Percentiles rank a stretch among this genome's conserved stretches.
These are phyloP conservation scores for Drosophila cardini DNA, from an alignment of 1,140 invertebrate genomes.

Conservation along the genomic window DNA sequence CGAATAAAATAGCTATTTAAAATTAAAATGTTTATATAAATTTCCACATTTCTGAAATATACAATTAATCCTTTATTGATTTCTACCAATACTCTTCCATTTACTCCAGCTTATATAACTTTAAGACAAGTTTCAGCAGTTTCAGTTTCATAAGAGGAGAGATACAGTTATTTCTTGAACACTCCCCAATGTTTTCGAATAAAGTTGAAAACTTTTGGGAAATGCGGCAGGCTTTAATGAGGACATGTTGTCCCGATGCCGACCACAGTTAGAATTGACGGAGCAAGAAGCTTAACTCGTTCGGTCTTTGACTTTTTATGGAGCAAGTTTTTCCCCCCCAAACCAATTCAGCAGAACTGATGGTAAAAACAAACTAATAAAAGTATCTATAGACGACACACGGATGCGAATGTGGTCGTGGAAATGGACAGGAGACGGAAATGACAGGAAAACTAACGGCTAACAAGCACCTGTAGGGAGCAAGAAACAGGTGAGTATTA, in stretches of 20 bases:
- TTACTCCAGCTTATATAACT: slow-evolving; percentile 4
- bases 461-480: slow-evolving; percentile 32
- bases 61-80: neutral
- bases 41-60: too few species aligned
- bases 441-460: slow-evolving; percentile 40
- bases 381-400: slow-evolving; percentile 50
- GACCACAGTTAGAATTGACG: slow-evolving; percentile 48
- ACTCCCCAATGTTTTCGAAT: slow-evolving; percentile 34
- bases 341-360: slow-evolving; percentile 34
- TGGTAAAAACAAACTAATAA: slow-evolving; percentile 75
- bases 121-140: neutral
- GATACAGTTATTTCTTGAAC: slow-evolving; percentile 23
- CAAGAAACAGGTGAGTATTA: slow-evolving; percentile 2
- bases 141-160: slow-evolving; percentile 45
- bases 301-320: slow-evolving; percentile 59
- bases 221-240: slow-evolving; percentile 64
- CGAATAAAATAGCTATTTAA: too few species aligned
- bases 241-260: slow-evolving; percentile 35
- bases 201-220: slow-evolving; percentile 62
- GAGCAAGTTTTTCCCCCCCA: slow-evolving; percentile 46
- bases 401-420: slow-evolving; percentile 27
- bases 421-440: slow-evolving; percentile 14
- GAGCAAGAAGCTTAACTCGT: slow-evolving; percentile 41
- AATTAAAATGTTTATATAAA: too few species aligned
- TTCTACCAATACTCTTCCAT: neutral